A percentile compares a stretch with the other conserved stretches of the same genome.
phyloP scores from a whole-genome alignment of 2,797 vertebrate genomes.

The Takifugu ocellatus region DNA sequence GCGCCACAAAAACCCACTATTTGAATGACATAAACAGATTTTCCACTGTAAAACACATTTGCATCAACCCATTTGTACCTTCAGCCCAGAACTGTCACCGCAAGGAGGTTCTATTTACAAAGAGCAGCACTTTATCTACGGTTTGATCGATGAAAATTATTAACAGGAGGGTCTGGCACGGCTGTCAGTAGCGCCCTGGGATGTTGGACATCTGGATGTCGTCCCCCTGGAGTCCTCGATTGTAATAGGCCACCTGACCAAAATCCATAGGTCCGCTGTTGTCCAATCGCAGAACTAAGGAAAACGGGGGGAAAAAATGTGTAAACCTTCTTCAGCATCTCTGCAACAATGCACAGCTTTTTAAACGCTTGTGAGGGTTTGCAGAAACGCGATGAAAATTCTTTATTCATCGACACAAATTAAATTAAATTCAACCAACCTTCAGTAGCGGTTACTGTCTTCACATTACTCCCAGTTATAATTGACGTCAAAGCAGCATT shows the following conservation, averaged over 20 bases:
- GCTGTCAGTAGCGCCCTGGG: constrained; percentile 43
- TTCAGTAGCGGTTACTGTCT: too few species aligned
- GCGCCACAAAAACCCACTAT: not conserved
- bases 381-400: too few species aligned
- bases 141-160: not conserved
- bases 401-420: too few species aligned
- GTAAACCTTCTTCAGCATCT: not conserved
- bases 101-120: constrained; percentile 25
- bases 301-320: constrained; percentile 8
- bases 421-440: too few species aligned
- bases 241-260: constrained; percentile 74
- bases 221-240: constrained; percentile 70
- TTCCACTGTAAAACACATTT: constrained; percentile 8
- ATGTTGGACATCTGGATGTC: constrained; percentile 76
- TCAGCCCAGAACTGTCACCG: constrained; percentile 15
- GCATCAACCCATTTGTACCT: constrained; percentile 12
- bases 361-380: too few species aligned
- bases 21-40: constrained; percentile 24
- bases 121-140: constrained; percentile 7
- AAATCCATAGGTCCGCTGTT: constrained; percentile 75
- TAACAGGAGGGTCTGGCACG: constrained; percentile 30
- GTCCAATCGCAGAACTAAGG: constrained; percentile 83
- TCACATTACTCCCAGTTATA: too few species aligned
- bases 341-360: not conserved
- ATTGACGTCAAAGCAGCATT: too few species aligned